Conservation (phyloP, 2,888 invertebrate genomes). For the Mimachlamys varia region DNA sequence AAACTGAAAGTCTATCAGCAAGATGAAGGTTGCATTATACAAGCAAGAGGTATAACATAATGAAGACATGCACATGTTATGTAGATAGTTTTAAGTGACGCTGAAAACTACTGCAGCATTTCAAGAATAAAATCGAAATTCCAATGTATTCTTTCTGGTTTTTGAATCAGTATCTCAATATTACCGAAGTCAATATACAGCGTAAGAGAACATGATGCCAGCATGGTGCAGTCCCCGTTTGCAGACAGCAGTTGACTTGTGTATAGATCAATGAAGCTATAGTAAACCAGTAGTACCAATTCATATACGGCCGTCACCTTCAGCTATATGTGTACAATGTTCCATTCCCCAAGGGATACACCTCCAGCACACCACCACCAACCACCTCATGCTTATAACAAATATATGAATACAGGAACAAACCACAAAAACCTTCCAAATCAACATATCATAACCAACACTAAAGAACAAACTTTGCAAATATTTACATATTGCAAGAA, state of each 20-base stretch:
- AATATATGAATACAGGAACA: too few species aligned
- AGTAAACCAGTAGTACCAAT: neutral
- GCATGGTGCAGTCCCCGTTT: constrained; percentile 4
- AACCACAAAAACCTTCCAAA: too few species aligned
- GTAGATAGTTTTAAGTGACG: neutral
- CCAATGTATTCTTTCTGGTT: neutral
- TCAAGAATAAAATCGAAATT: neutral
- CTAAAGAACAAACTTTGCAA: too few species aligned
- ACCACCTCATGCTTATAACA: too few species aligned
- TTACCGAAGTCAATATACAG: neutral
- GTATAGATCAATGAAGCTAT: neutral
- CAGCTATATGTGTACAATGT: too few species aligned
- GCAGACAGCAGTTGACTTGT: neutral
- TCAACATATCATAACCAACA: too few species aligned
- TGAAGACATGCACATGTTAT: neutral
- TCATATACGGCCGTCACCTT: neutral
- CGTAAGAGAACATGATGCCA: neutral
- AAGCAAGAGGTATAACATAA: constrained; percentile 9
- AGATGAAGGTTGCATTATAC: neutral
- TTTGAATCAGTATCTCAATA: neutral
- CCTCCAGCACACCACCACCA: too few species aligned
- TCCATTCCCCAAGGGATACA: too few species aligned
- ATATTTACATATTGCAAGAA: too few species aligned
- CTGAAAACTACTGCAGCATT: neutral
- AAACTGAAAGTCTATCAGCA: neutral